Evolutionary conservation across 2,797 vertebrate genomes (phyloP).

Genomic region (Melanotaenia maccullochi): DNA sequence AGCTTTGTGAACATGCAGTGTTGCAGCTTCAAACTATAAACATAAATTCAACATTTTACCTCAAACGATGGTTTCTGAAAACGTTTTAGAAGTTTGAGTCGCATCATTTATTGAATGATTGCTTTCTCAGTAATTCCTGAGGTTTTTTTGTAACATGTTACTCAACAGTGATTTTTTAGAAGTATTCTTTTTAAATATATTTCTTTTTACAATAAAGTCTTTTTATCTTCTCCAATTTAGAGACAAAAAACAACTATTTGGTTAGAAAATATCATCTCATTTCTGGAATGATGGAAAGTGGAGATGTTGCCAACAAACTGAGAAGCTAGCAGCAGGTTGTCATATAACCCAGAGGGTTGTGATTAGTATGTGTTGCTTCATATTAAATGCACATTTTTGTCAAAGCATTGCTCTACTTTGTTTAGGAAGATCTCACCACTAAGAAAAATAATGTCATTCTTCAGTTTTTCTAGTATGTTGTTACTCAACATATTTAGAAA

Average conservation of each 20-base stretch:
- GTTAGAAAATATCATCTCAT: conserved; percentile 92
- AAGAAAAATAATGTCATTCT: too few relatives aligned
- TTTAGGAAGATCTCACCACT: background rate
- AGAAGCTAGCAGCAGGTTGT: conserved; percentile 92
- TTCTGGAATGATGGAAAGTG: conserved; percentile 96
- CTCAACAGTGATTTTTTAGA: too few relatives aligned
- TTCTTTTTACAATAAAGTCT: background rate
- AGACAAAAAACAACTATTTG: conserved; percentile 83
- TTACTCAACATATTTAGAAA: background rate
- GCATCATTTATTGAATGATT: background rate
- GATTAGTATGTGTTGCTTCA: conserved; percentile 73
- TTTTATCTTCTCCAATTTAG: conserved; percentile 50
- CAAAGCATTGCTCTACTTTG: background rate
- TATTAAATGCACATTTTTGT: background rate
- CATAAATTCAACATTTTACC: too few relatives aligned
- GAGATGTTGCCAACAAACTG: conserved; percentile 92
- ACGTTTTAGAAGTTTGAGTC: background rate
- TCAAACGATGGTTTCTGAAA: background rate
- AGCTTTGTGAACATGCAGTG: background rate
- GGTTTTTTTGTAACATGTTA: too few relatives aligned
- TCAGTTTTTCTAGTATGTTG: background rate
- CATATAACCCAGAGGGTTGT: conserved; percentile 82
- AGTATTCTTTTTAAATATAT: background rate
- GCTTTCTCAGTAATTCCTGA: too few relatives aligned
- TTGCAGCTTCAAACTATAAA: too few relatives aligned